These are phyloP conservation scores for Zingel zingel DNA, from an alignment of 2,113 vertebrate genomes.

Conservation along the genomic window DNA sequence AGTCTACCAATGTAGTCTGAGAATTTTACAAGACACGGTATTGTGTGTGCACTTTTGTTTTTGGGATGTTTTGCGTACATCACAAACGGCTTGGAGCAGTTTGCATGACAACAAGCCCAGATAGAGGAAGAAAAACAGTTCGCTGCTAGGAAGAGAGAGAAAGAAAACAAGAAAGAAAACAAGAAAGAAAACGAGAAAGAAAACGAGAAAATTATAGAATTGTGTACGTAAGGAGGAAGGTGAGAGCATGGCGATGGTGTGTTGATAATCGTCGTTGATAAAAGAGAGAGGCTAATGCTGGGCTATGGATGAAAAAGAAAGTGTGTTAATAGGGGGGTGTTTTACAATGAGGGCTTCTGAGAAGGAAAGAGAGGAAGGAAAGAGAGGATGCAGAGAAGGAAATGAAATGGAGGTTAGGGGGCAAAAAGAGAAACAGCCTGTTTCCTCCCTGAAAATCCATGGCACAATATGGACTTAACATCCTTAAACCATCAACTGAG, in stretches of 20 bases:
- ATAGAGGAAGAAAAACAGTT: slow-evolving; percentile 63
- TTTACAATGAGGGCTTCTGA: slow-evolving; percentile 53
- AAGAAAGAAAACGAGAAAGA: slow-evolving; percentile 48
- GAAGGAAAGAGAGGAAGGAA: slow-evolving; percentile 67
- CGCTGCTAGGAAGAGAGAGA: slow-evolving; percentile 65
- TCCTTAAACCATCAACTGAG: slow-evolving; percentile 87
- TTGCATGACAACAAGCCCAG: slow-evolving; percentile 61
- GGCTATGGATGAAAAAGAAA: slow-evolving; percentile 40
- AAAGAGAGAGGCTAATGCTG: slow-evolving; percentile 14
- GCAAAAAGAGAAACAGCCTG: slow-evolving; percentile 74
- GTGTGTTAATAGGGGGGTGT: slow-evolving; percentile 34
- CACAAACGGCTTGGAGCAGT: not conserved
- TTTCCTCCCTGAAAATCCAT: slow-evolving; percentile 90
- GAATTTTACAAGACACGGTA: not conserved
- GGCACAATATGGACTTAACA: slow-evolving; percentile 87
- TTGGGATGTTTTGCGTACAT: not conserved
- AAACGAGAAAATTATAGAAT: slow-evolving; percentile 44
- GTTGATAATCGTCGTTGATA: slow-evolving; percentile 36
- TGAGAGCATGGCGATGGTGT: slow-evolving; percentile 35
- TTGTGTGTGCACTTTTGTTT: not conserved
- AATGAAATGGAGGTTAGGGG: slow-evolving; percentile 67
- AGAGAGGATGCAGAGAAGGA: slow-evolving; percentile 65
- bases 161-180: slow-evolving; percentile 43
- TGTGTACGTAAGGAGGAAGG: slow-evolving; percentile 62
- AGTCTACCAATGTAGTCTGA: not conserved